Evolutionary conservation across 2,113 vertebrate genomes (phyloP), one percentile per base, ranked within the genome.

Genomic region (Eonycteris spelaea): DNA sequence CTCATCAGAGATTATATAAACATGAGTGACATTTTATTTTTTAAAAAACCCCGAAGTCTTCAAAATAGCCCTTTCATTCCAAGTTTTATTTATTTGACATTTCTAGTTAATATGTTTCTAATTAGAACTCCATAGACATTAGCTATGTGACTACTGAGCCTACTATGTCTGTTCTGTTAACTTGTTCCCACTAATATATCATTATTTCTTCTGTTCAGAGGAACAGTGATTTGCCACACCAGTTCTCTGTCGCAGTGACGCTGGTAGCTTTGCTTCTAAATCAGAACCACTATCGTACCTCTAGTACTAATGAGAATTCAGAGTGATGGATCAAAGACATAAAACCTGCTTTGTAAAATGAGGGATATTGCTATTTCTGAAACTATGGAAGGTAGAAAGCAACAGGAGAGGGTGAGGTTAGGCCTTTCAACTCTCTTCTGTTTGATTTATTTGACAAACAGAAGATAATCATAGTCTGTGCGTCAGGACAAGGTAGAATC

Each of bases 391-490:
- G 78, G 43, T 40, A 95, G 71, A 96, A 89, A 90, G 86, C 86
- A 91, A 86, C 45, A 95, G 63, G 57, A 93, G 71, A 86, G 55
- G 38, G 33, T 38, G 73, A 93, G 55, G 40, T 84, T 88, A 91
- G 71, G 83, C 79, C 75, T 97, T 95, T 95, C 48, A 95, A 71
- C 89, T 96, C 84, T 83, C 55, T 63, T 68, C 71, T 82, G 53
- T 94, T 95, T 89, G 91, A 97, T 93, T 96, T 96, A 94, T 82
- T 83, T 91, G 91, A 95, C 90, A 96, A 91, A 93, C 38, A 95
- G 94, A 86, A 95, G 94, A 95, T 78, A 95, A 95, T 92, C 93
- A 93, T 22, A 95, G 92, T 75, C 78, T 79, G 85, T 35, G 35
- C 70, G 68, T 91, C 79, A 95, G 84, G 86, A 95, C 19, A 86